These are phyloP conservation scores for Petrocephalus zakoni DNA, from an alignment of 2,113 vertebrate genomes.

Conservation along the genomic window DNA sequence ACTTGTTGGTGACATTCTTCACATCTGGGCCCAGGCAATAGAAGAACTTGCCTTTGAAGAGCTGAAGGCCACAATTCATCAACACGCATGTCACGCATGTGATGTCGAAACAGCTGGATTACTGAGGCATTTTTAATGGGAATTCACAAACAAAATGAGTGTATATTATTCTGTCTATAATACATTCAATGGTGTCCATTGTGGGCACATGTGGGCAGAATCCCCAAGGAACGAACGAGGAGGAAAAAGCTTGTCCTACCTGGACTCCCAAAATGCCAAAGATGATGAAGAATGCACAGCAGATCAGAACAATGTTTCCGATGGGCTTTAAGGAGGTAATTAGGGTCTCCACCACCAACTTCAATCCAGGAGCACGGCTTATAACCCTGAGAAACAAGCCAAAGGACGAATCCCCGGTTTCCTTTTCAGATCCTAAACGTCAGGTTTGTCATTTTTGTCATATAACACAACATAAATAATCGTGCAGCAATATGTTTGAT, in stretches of 20 bases:
- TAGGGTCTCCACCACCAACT: conserved; percentile 95
- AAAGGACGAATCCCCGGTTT: not conserved
- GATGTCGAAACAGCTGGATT: not conserved
- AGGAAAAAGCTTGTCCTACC: conserved; percentile 52
- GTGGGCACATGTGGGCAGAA: not conserved
- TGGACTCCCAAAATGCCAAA: conserved; percentile 96
- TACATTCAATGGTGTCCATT: not conserved
- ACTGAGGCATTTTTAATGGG: not conserved
- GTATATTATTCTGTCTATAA: not conserved
- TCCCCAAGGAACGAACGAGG: not conserved
- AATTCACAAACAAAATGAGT: conserved; percentile 23
- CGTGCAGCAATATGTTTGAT: not conserved
- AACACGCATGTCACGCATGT: not conserved
- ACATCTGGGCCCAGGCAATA: conserved; percentile 87
- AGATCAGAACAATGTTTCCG: conserved; percentile 96
- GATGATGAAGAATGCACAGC: conserved; percentile 98
- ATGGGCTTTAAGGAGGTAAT: conserved; percentile 98
- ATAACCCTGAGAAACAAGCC: conserved; percentile 69
- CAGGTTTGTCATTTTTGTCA: not conserved
- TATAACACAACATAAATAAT: not conserved
- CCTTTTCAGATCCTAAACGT: not conserved
- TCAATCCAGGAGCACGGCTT: conserved; percentile 91
- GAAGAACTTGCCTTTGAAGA: conserved; percentile 98
- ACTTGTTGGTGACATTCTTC: conserved; percentile 94
- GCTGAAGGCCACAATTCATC: conserved; percentile 54